Conservation (phyloP, 2,888 invertebrate genomes). For the Ochropleura leucogaster region DNA sequence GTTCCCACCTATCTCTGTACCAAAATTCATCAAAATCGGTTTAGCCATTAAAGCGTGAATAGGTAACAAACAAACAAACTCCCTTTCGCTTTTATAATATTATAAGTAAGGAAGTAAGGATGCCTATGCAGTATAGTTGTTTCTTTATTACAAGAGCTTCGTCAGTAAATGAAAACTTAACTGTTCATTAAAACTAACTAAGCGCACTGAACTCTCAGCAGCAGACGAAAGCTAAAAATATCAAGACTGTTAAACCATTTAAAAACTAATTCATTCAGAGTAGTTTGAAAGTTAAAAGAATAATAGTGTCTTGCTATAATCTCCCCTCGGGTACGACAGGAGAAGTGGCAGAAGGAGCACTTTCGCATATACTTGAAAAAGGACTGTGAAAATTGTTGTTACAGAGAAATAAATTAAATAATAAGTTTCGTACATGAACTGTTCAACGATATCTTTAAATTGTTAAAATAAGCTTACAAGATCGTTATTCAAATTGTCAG, state of each 20-base stretch:
- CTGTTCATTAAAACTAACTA: slow-evolving; percentile 42
- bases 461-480: no score
- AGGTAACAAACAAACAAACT: no score
- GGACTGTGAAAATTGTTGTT: neutral
- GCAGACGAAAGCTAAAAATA: slow-evolving; percentile 30
- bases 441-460: no score
- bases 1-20: no score
- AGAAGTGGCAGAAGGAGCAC: slow-evolving; percentile 20
- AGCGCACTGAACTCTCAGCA: slow-evolving; percentile 6
- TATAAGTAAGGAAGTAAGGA: no score
- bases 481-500: no score
- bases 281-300: slow-evolving; percentile 56
- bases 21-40: no score
- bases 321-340: neutral
- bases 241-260: slow-evolving; percentile 44
- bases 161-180: slow-evolving; percentile 26
- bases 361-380: neutral
- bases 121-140: neutral
- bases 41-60: no score
- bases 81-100: no score
- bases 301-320: slow-evolving; percentile 40
- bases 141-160: neutral
- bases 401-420: no score
- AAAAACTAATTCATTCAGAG: slow-evolving; percentile 59
- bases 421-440: no score